These are phyloP conservation scores for Tautogolabrus adspersus DNA, from an alignment of 2,113 vertebrate species.

Conservation along the genomic window DNA sequence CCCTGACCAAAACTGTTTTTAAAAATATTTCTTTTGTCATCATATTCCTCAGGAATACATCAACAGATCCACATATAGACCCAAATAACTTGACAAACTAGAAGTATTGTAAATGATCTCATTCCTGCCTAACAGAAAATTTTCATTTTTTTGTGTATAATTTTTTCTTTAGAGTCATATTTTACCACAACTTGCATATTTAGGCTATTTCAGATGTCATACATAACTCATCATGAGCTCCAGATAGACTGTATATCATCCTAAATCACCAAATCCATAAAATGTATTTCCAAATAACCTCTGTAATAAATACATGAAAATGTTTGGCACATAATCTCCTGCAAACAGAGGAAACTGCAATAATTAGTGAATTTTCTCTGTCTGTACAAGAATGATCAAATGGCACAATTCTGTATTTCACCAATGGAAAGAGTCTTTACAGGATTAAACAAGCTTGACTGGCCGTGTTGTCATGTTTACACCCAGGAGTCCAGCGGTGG, in stretches of 20 bases:
- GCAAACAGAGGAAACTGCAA: constrained; percentile 57
- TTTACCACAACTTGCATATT: constrained; percentile 72
- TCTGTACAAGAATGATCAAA: constrained; percentile 60
- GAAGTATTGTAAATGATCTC: constrained; percentile 39
- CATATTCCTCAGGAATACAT: constrained; percentile 37
- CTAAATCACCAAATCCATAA: constrained; percentile 54
- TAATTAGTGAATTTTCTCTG: constrained; percentile 37
- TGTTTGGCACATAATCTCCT: constrained; percentile 72
- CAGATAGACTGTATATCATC: constrained; percentile 32
- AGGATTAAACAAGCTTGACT: constrained; percentile 23
- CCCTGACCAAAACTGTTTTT: constrained; percentile 39
- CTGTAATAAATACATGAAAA: constrained; percentile 65
- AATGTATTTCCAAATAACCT: constrained; percentile 55
- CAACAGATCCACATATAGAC: constrained; percentile 34
- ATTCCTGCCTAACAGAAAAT: constrained; percentile 40
- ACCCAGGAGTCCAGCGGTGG: constrained; percentile 87
- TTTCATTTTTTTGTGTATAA: constrained; percentile 52
- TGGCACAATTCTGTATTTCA: constrained; percentile 60
- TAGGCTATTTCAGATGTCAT: constrained; percentile 59
- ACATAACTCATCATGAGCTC: constrained; percentile 36
- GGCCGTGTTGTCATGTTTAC: constrained; percentile 62
- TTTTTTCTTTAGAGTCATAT: constrained; percentile 69
- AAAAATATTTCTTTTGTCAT: constrained; percentile 30
- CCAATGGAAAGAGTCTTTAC: constrained; percentile 62
- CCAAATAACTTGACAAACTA: constrained; percentile 44